These are phyloP conservation scores for Hydrocynus forskahlii DNA, from an alignment of 2,797 vertebrate species.

Conservation along the genomic window DNA sequence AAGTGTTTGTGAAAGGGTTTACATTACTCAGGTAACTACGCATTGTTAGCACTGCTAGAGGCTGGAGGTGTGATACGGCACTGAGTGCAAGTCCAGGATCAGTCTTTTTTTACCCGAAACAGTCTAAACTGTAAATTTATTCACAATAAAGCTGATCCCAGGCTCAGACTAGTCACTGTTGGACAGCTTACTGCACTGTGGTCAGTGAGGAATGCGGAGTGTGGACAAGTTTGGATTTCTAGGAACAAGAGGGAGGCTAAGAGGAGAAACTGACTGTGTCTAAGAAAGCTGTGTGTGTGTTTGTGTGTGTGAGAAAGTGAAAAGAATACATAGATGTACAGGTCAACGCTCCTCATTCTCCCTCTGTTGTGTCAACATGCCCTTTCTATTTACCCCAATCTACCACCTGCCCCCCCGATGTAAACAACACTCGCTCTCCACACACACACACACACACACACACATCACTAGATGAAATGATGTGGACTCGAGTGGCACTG, in stretches of 20 bases:
- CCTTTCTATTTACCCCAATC: slow-evolving; percentile 70
- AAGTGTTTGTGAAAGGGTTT: too few relatives aligned
- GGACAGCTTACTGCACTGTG: background rate
- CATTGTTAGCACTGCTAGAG: too few relatives aligned
- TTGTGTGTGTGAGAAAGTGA: slow-evolving; percentile 28
- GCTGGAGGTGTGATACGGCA: too few relatives aligned
- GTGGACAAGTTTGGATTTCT: slow-evolving; percentile 39
- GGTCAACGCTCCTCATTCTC: slow-evolving; percentile 7
- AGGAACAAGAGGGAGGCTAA: slow-evolving; percentile 27
- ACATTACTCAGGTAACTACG: too few relatives aligned
- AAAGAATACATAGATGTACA: background rate
- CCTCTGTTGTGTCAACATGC: slow-evolving; percentile 66
- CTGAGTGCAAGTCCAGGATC: background rate
- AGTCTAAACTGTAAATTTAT: background rate
- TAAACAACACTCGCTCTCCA: slow-evolving; percentile 33
- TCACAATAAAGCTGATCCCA: background rate
- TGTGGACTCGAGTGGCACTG: too few relatives aligned
- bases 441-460: slow-evolving; percentile 15
- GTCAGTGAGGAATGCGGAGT: slow-evolving; percentile 15
- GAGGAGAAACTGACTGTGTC: background rate
- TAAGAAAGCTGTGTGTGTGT: slow-evolving; percentile 34
- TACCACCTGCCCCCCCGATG: slow-evolving; percentile 62
- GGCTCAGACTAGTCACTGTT: background rate
- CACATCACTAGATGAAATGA: background rate
- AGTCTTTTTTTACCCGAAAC: background rate